Evolutionary conservation across 2,797 vertebrate genomes (phyloP).

Genomic region (Rhabdomys pumilio): DNA sequence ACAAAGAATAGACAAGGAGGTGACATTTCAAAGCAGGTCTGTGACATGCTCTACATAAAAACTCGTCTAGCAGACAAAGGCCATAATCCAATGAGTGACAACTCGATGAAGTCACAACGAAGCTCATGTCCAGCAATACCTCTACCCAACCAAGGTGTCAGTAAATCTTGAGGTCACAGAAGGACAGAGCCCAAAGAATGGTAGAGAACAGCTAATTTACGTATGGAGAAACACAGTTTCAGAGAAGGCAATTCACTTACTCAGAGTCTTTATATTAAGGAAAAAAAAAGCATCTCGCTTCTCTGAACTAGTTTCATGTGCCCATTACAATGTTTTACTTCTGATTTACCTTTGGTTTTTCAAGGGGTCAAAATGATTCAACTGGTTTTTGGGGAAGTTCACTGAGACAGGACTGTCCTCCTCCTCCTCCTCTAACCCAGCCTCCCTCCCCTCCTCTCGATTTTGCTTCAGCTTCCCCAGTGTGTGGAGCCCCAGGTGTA

Average conservation of each 20-base stretch:
- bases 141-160: neutral
- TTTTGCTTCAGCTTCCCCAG: neutral
- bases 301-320: neutral
- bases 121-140: neutral
- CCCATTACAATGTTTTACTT: slow-evolving; percentile 34
- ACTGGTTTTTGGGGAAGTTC: neutral
- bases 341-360: slow-evolving; percentile 11
- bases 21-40: slow-evolving; percentile 25
- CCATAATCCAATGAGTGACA: neutral
- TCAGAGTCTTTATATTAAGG: slow-evolving; percentile 35
- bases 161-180: neutral
- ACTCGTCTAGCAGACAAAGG: neutral
- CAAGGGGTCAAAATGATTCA: slow-evolving; percentile 41
- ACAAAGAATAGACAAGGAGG: neutral
- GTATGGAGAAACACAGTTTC: neutral
- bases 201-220: slow-evolving; percentile 14
- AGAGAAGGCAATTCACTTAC: neutral
- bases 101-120: neutral
- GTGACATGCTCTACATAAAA: neutral
- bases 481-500: neutral
- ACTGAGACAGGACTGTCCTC: slow-evolving; percentile 2
- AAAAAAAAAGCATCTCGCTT: neutral
- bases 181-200: neutral
- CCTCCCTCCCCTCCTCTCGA: neutral
- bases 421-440: neutral